These are phyloP conservation scores for Tenebrosternarchus preto DNA, from an alignment of 2,113 vertebrate species.

Conservation along the genomic window DNA sequence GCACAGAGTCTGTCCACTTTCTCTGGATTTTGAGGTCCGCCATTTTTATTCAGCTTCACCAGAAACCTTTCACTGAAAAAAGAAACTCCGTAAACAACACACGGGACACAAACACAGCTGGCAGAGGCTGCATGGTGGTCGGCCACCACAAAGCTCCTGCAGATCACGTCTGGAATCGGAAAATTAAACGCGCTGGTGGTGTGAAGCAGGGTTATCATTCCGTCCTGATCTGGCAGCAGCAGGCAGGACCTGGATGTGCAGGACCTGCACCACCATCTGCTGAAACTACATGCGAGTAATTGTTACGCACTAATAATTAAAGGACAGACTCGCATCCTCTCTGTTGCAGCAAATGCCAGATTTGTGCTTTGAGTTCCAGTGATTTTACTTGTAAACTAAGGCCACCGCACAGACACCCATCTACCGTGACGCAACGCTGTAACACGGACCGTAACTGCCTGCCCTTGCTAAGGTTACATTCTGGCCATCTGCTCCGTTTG, in stretches of 20 bases:
- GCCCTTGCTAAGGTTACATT: not conserved
- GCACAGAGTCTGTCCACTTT: conserved; percentile 94
- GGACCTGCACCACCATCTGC: too few species aligned
- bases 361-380: not conserved
- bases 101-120: not conserved
- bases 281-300: too few species aligned
- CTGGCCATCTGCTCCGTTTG: conserved; percentile 11
- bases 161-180: too few species aligned
- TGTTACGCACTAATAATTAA: too few species aligned
- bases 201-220: too few species aligned
- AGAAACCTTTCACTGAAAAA: conserved; percentile 91
- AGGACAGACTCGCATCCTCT: not conserved
- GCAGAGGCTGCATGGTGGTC: not conserved
- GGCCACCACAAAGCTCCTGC: too few species aligned
- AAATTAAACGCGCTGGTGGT: too few species aligned
- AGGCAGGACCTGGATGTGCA: too few species aligned
- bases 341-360: not conserved
- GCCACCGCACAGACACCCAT: not conserved
- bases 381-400: not conserved
- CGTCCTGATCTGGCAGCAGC: too few species aligned
- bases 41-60: conserved; percentile 96
- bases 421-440: too few species aligned
- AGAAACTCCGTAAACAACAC: conserved; percentile 40
- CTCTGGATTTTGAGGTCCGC: conserved; percentile 93
- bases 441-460: not conserved